Conservation (phyloP, 2,797 vertebrate species). For the Microctenopoma steveboyesi region DNA sequence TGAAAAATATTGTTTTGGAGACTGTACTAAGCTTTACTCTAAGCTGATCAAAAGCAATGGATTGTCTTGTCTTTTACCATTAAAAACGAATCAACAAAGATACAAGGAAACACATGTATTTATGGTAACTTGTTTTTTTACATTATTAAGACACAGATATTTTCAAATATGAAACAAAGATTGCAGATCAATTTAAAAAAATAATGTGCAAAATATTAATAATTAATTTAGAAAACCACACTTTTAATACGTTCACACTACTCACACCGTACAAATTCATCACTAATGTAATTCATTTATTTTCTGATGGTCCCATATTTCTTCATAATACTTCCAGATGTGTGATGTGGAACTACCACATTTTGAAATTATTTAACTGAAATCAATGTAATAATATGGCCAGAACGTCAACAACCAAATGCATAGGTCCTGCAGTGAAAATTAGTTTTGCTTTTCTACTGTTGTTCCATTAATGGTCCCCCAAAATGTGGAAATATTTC, state of each 20-base stretch:
- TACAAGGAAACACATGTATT: neutral
- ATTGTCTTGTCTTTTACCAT: neutral
- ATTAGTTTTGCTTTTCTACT: neutral
- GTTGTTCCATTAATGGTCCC: neutral
- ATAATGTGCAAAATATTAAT: too few relatives aligned
- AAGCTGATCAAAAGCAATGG: neutral
- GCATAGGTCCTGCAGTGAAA: neutral
- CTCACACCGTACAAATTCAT: slow-evolving; percentile 1
- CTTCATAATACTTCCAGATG: neutral
- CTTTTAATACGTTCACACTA: neutral
- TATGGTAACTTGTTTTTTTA: slow-evolving; percentile 29
- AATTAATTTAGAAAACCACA: neutral
- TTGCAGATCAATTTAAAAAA: neutral
- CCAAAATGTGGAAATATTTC: neutral
- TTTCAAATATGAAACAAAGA: slow-evolving; percentile 24
- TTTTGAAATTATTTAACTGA: neutral
- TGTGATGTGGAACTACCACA: neutral
- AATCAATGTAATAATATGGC: neutral
- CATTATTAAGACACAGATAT: slow-evolving; percentile 19
- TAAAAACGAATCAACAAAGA: neutral
- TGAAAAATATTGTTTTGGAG: too few relatives aligned
- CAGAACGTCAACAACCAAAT: neutral
- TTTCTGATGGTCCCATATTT: neutral
- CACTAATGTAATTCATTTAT: neutral
- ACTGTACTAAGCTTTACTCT: neutral